A percentile compares a stretch with the other conserved stretches of the same genome.
Evolutionary conservation across 2,888 invertebrate genomes (phyloP).

Genomic region (Patella pellucida): DNA sequence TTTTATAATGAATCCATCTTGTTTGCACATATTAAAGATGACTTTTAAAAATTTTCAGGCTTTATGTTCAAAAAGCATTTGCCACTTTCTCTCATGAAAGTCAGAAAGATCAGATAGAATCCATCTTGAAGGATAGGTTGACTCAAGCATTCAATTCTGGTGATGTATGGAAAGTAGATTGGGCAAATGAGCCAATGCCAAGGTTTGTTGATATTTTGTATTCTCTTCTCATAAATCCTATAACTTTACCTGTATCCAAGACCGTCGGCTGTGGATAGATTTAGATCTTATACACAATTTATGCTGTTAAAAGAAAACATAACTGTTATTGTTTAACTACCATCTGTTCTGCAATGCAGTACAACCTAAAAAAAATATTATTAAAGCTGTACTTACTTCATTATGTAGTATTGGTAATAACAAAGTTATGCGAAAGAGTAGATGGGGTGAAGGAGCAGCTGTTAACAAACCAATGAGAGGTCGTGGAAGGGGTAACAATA

Average conservation of each 20-base stretch:
- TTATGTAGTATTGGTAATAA: too few relatives aligned
- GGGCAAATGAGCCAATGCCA: constrained; percentile 94
- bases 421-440: neutral
- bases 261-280: too few relatives aligned
- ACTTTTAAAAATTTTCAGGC: constrained; percentile 47
- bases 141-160: constrained; percentile 90
- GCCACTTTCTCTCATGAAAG: constrained; percentile 88
- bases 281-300: too few relatives aligned
- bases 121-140: constrained; percentile 93
- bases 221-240: too few relatives aligned
- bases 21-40: neutral
- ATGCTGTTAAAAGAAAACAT: too few relatives aligned
- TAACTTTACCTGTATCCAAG: too few relatives aligned
- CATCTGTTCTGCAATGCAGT: too few relatives aligned
- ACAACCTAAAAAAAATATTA: too few relatives aligned
- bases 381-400: too few relatives aligned
- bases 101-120: constrained; percentile 94
- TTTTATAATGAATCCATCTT: neutral
- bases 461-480: constrained; percentile 28
- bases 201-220: constrained; percentile 67
- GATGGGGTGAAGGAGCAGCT: constrained; percentile 24
- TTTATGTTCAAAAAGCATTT: constrained; percentile 92
- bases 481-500: constrained; percentile 26
- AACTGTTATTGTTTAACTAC: too few relatives aligned
- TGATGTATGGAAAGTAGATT: constrained; percentile 90